phyloP scores from a whole-genome alignment of 1,140 invertebrate species.

The Bilobella aurantiaca region DNA sequence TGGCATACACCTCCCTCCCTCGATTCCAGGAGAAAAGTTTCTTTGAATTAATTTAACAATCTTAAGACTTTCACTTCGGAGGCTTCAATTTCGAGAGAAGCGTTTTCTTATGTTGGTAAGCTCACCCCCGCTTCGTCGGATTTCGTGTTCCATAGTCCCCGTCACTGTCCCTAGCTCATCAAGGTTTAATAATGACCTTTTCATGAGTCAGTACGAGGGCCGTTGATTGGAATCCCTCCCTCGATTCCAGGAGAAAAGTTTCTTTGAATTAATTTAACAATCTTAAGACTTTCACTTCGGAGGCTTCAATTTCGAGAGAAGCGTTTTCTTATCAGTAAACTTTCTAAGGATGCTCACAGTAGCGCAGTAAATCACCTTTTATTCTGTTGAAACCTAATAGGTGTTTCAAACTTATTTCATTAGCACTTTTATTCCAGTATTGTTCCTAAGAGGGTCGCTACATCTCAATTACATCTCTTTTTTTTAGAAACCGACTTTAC shows the following conservation, averaged over 20 bases:
- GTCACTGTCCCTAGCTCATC: neutral
- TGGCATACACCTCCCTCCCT: too few species aligned
- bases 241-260: too few species aligned
- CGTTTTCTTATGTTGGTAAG: too few species aligned
- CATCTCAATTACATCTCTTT: neutral
- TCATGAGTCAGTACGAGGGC: neutral
- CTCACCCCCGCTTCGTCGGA: neutral
- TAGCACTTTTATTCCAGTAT: neutral
- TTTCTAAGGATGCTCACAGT: neutral
- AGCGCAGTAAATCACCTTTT: neutral
- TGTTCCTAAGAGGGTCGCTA: neutral
- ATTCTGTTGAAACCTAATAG: neutral
- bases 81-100: too few species aligned
- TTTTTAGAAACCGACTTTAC: neutral
- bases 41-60: too few species aligned
- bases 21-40: too few species aligned
- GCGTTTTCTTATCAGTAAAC: too few species aligned
- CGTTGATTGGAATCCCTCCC: neutral
- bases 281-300: too few species aligned
- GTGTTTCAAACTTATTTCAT: neutral
- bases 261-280: too few species aligned
- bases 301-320: too few species aligned
- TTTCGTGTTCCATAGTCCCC: neutral
- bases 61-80: too few species aligned
- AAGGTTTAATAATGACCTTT: neutral